Percentiles rank a stretch among this genome's conserved stretches.
phyloP scores from a whole-genome alignment of 2,888 invertebrate species.

The Chirona hameri region DNA sequence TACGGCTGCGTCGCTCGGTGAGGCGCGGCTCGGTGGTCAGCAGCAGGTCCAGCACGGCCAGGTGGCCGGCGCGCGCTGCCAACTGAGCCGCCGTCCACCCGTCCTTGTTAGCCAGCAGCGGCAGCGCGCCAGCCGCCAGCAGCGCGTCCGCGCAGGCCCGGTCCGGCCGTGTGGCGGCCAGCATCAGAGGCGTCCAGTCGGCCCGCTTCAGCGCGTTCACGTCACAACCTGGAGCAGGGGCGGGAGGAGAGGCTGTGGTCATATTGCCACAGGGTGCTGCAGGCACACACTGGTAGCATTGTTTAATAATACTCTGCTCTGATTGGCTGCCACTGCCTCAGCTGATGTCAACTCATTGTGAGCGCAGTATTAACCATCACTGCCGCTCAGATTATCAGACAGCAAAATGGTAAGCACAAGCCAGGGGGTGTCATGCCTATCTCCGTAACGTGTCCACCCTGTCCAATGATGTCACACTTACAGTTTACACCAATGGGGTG shows the following conservation, averaged over 20 bases:
- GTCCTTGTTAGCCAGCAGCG: conserved; percentile 58
- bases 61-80: conserved; percentile 55
- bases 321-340: too few relatives aligned
- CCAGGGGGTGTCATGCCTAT: too few relatives aligned
- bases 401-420: too few relatives aligned
- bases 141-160: conserved; percentile 50
- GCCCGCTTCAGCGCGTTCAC: conserved; percentile 60
- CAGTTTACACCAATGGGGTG: too few relatives aligned
- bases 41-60: conserved; percentile 50
- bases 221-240: background rate
- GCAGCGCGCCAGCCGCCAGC: conserved; percentile 51
- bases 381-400: too few relatives aligned
- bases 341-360: too few relatives aligned
- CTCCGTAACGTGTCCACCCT: too few relatives aligned
- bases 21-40: conserved; percentile 46
- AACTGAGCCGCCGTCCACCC: conserved; percentile 63
- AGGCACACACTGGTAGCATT: background rate
- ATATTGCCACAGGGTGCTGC: background rate
- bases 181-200: conserved; percentile 68
- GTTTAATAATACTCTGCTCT: too few relatives aligned
- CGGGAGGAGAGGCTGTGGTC: background rate
- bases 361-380: too few relatives aligned
- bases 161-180: conserved; percentile 55
- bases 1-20: conserved; percentile 53
- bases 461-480: too few relatives aligned